Evolutionary conservation across 2,888 invertebrate genomes (phyloP).

Genomic region (Thymelicus acteon): DNA sequence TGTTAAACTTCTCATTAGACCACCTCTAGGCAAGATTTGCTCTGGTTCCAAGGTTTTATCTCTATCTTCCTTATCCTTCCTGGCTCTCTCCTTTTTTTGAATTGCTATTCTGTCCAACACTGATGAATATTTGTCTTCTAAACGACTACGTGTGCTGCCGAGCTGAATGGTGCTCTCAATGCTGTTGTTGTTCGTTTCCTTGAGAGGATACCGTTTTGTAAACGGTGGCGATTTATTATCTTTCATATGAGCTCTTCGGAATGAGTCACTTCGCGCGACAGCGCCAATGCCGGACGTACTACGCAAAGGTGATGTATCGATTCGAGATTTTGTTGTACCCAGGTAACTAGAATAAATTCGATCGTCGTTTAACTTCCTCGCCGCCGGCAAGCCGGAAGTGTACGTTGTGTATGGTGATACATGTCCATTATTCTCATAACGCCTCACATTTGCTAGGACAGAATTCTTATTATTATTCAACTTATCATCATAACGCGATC

Average conservation of each 20-base stretch:
- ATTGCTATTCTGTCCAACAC: constrained; percentile 89
- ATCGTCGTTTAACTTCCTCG: constrained; percentile 72
- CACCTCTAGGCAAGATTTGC: constrained; percentile 70
- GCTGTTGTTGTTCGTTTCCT: constrained; percentile 79
- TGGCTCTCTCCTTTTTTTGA: constrained; percentile 83
- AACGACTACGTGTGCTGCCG: constrained; percentile 87
- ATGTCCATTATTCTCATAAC: constrained; percentile 75
- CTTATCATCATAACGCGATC: constrained; percentile 76
- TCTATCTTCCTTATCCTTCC: constrained; percentile 82
- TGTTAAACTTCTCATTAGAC: constrained; percentile 89
- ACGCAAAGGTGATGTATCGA: constrained; percentile 74
- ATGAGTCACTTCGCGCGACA: constrained; percentile 78
- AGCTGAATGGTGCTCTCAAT: constrained; percentile 69
- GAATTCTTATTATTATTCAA: constrained; percentile 67
- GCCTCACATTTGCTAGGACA: constrained; percentile 67
- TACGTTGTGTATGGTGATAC: constrained; percentile 73
- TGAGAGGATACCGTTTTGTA: constrained; percentile 74
- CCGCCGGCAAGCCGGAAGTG: constrained; percentile 57
- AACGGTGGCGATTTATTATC: constrained; percentile 77
- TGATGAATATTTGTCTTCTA: constrained; percentile 92
- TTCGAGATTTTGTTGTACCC: constrained; percentile 64
- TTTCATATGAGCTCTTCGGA: constrained; percentile 74
- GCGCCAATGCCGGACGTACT: constrained; percentile 65
- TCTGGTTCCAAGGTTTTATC: constrained; percentile 90
- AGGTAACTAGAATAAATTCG: constrained; percentile 74